phyloP scores from a whole-genome alignment of 92 coral and sea anemone genomes.

The Phenganax subtilis region DNA sequence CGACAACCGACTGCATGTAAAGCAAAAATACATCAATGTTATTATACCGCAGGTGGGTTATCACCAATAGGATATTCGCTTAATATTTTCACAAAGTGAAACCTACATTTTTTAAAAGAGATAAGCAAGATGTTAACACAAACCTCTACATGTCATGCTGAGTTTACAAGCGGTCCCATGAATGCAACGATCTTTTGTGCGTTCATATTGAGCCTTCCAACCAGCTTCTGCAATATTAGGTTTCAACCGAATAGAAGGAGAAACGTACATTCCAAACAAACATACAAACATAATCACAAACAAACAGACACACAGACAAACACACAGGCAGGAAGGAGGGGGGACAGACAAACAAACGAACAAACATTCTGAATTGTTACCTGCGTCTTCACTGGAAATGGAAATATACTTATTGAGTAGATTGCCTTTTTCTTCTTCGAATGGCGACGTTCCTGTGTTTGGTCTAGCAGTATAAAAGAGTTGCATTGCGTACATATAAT shows the following conservation, averaged over 20 bases:
- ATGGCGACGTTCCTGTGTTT: conserved; percentile 92
- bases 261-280: background rate
- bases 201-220: conserved; percentile 81
- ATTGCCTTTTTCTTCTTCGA: conserved; percentile 79
- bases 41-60: background rate
- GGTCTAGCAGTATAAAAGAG: conserved; percentile 56
- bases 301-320: too few species aligned
- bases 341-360: too few species aligned
- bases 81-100: too few species aligned
- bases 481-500: too few species aligned
- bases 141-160: conserved; percentile 72
- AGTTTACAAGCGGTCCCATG: conserved; percentile 85
- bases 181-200: conserved; percentile 78
- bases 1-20: conserved; percentile 76
- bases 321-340: too few species aligned
- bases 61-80: too few species aligned
- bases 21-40: background rate
- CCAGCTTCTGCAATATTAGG: conserved; percentile 56
- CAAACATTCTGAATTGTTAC: conserved; percentile 34
- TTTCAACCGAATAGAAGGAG: background rate
- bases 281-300: background rate
- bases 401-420: conserved; percentile 69
- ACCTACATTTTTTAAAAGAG: background rate
- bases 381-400: conserved; percentile 75
- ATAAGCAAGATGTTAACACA: background rate